Evolutionary conservation across 2,113 vertebrate species (phyloP), one percentile per base, ranked within the genome.

Genomic region (Nothobranchius furzeri): DNA sequence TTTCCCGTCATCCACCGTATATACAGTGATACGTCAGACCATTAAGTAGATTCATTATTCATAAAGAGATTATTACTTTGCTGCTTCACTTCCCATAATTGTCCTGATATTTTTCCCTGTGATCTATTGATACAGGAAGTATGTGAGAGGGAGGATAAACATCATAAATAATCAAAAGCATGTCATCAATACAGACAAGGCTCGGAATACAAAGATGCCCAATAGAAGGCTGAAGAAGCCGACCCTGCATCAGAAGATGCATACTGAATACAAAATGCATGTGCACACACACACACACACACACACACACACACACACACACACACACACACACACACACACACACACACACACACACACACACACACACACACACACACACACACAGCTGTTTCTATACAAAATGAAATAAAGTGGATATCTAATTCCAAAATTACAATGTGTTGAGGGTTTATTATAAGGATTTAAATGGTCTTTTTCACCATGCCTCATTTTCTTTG

Each of bases 41-140:
- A 92, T 91, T 92, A 89, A 83, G 74, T 70, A 49, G 69, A 89
- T 92, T 83, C 71, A 91, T 92, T 90, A 92, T 92, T 91, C 85
- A 92, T 90, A 71, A 83, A 77, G 59, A 85, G 77, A 91, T 91
- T 90, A 89, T 86, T 89, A 83, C 84, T 88, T 90, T 88, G 75
- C 78, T 81, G 81, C 57, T 87, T 85, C 86, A 78, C 76, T 91
- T 91, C 87, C 90, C 85, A 89, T 91, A 89, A 89, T 81, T 82
- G 65, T 85, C 64, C 64, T 64, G 68, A 84, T 78, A 77, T 81
- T 85, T 85, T 81, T 83, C 70, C 70, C 78, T 75, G 53, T 78
- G 73, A 89, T 80, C 73, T 66, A 76, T 36, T 52, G 70, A 46
- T 66, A 84, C 83, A 88, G 85, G 87, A 91, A 83, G 90, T 83